Base-by-base conservation (phyloP, 2,888 invertebrate genomes). In the Amphipyra berbera region DNA sequence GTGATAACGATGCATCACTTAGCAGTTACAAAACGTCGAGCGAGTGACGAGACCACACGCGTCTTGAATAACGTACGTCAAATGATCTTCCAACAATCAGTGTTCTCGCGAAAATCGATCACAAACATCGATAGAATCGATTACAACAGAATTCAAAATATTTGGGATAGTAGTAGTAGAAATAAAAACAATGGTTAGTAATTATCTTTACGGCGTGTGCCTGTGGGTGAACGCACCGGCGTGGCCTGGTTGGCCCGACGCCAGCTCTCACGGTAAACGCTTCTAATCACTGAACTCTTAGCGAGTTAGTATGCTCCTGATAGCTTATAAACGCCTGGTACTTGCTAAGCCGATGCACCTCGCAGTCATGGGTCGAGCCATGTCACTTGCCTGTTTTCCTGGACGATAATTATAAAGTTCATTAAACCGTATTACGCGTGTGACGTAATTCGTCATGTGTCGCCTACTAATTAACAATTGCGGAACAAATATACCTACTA, bases 211-310 rank as follows among this genome's bases (percentile, higher is more conserved):
- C 85, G 81, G 81, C 77, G 82, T 83, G 69, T 76, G 75, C 70
- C 72, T 71, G 79, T 87, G 88, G 93, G 93, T 95, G 92, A 94
- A 95, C 90, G 95, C 88, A 91, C 94, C 87, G 85, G 74, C 81
- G 82, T 93, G 94, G 87, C 94, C 93, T 87, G 93, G 83, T 94
- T 94, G 94, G 94, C 92, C 65, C 86, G 76, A 58, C 78, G 93
- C 95, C 95, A 95, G 87, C 88, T 91, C 93, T 90, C 93, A 93
- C 93, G 92, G 89, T 89, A 87, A 88, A 90, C 90, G 90, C 88
- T 88, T 87, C 93, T 93, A 92, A 93, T 94, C 94, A 90, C 88
- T 86, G 81, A 82, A 86, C 88, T 85, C 88, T 86, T 86, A 83
- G 83, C 87, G 86, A 85, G 88, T 89, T 90, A 89, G 88, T 89